A percentile compares a stretch with the other conserved stretches of the same genome.
Conservation (phyloP, 2,797 vertebrate species). For the Eidolon dupreanum region DNA sequence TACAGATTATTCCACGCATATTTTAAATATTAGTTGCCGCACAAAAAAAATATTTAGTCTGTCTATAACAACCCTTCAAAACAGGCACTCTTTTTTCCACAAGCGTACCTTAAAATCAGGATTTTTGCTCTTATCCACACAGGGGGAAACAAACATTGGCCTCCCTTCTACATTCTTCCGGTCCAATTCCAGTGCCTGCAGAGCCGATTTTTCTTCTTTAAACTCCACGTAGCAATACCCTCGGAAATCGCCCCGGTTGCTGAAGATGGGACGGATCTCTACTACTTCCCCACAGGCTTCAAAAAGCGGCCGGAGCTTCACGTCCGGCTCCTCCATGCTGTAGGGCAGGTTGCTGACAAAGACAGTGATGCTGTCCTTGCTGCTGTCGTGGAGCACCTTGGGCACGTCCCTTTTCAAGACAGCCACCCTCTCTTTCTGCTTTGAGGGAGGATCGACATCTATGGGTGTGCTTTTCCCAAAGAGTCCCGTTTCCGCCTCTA, state of each 20-base stretch:
- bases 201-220: conserved; percentile 86
- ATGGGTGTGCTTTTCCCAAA: conserved; percentile 82
- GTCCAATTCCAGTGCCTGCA: conserved; percentile 92
- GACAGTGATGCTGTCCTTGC: conserved; percentile 91
- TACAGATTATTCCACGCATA: accelerated
- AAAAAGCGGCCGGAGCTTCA: conserved; percentile 90
- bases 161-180: conserved; percentile 91
- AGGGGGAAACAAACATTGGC: conserved; percentile 98
- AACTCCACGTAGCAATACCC: conserved; percentile 97
- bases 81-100: not conserved
- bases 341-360: conserved; percentile 97
- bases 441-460: conserved; percentile 62
- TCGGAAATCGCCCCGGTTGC: conserved; percentile 91
- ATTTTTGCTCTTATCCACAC: conserved; percentile 97
- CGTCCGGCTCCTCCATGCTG: conserved; percentile 91
- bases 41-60: not conserved
- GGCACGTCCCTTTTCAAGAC: conserved; percentile 81
- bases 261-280: conserved; percentile 91
- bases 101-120: conserved; percentile 95
- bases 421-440: conserved; percentile 84
- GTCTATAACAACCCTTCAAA: not conserved
- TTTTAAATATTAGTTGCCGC: not conserved
- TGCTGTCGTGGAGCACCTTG: conserved; percentile 88
- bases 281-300: conserved; percentile 90
- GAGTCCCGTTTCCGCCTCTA: conserved; percentile 88